Conservation (phyloP, 2,888 invertebrate species). For the Pimpla rufipes region DNA sequence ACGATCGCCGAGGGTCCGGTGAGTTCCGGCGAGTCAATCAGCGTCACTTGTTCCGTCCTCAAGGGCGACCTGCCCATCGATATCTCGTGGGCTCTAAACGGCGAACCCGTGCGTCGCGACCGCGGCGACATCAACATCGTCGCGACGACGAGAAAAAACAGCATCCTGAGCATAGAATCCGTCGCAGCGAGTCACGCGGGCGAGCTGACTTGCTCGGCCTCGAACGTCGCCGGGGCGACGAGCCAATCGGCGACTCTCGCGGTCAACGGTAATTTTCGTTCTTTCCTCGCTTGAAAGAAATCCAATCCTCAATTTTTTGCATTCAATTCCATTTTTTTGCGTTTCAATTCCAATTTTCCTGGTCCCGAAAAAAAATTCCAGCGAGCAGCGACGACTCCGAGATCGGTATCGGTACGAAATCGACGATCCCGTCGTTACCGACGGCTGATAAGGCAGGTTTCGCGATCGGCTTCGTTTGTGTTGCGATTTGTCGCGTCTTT, state of each 20-base stretch:
- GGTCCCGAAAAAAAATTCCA: slow-evolving; percentile 67
- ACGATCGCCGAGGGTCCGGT: slow-evolving; percentile 91
- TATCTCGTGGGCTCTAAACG: slow-evolving; percentile 84
- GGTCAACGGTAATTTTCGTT: slow-evolving; percentile 86
- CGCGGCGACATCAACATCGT: slow-evolving; percentile 83
- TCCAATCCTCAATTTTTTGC: not conserved
- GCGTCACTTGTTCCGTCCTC: slow-evolving; percentile 90
- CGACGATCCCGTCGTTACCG: not conserved
- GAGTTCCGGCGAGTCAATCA: slow-evolving; percentile 92
- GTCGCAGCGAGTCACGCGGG: slow-evolving; percentile 86
- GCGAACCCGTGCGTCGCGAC: slow-evolving; percentile 80
- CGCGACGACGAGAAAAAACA: slow-evolving; percentile 86
- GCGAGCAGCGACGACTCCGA: slow-evolving; percentile 60
- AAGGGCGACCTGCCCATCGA: slow-evolving; percentile 93
- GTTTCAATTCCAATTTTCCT: slow-evolving; percentile 10
- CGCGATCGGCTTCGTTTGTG: not conserved
- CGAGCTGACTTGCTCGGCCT: slow-evolving; percentile 86
- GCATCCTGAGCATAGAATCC: slow-evolving; percentile 86
- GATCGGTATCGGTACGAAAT: slow-evolving; percentile 6
- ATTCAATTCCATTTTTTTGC: too few relatives aligned
- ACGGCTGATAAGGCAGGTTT: not conserved
- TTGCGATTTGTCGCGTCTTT: not conserved
- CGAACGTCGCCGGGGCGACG: slow-evolving; percentile 86
- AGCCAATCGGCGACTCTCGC: slow-evolving; percentile 86
- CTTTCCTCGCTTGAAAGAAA: not conserved